phyloP scores from a whole-genome alignment of 2,888 invertebrate species.

The Laspeyria flexula region DNA sequence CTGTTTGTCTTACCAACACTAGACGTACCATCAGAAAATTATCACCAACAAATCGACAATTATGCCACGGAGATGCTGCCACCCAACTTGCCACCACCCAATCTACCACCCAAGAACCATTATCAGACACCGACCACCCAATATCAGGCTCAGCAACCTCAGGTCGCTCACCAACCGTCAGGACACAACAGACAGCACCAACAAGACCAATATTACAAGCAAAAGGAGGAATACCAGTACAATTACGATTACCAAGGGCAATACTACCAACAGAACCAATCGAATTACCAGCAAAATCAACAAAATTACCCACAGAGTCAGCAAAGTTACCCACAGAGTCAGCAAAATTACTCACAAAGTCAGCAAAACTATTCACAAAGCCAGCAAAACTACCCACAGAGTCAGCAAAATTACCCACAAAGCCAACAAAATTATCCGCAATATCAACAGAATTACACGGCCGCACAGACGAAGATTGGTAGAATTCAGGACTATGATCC shows the following conservation, averaged over 20 bases:
- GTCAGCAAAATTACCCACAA: conserved; percentile 40
- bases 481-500: conserved; percentile 94
- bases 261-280: conserved; percentile 25
- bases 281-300: conserved; percentile 5
- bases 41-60: conserved; percentile 81
- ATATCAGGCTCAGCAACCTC: conserved; percentile 35
- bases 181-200: conserved; percentile 16
- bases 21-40: conserved; percentile 77
- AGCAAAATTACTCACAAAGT: conserved; percentile 28
- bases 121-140: conserved; percentile 67
- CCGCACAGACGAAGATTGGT: conserved; percentile 84
- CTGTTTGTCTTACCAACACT: conserved; percentile 45
- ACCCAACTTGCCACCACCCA: conserved; percentile 60
- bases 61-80: conserved; percentile 81
- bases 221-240: conserved; percentile 26
- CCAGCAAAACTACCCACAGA: conserved; percentile 9
- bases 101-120: conserved; percentile 73
- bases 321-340: conserved; percentile 9
- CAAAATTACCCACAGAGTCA: conserved; percentile 32
- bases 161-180: conserved; percentile 25
- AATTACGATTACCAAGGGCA: conserved; percentile 34
- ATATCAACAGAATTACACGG: conserved; percentile 57
- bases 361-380: conserved; percentile 28
- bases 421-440: conserved; percentile 59
- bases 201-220: conserved; percentile 28